A percentile compares a stretch with the other conserved stretches of the same genome.
Conservation (phyloP, 1,140 invertebrate species). For the Portunus trituberculatus region DNA sequence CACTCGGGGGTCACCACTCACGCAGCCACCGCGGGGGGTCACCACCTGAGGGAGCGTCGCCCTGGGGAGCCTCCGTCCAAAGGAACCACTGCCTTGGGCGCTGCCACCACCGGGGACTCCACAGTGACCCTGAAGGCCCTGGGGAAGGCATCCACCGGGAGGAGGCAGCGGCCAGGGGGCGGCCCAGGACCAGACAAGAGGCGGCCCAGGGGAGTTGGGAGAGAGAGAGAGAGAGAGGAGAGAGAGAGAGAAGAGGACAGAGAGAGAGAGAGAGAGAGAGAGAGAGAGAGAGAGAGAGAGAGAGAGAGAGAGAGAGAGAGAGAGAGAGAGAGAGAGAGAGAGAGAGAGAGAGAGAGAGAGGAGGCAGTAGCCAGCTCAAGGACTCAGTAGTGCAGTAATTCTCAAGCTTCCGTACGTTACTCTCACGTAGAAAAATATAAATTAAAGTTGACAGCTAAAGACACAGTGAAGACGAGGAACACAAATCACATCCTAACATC, state of each 20-base stretch:
- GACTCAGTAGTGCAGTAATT: constrained; percentile 60
- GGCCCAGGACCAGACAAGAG: not conserved
- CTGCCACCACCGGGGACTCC: not conserved
- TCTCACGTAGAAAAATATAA: constrained; percentile 76
- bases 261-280: constrained; percentile 41
- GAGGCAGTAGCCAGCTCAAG: constrained; percentile 56
- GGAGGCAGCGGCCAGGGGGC: not conserved
- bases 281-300: constrained; percentile 56
- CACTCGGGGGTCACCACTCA: not conserved
- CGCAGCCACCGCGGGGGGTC: not conserved
- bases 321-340: constrained; percentile 50
- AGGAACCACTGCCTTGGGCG: not conserved
- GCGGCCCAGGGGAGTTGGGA: not conserved
- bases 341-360: constrained; percentile 47
- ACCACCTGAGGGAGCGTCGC: not conserved
- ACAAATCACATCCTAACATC: constrained; percentile 70
- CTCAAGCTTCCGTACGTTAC: constrained; percentile 66
- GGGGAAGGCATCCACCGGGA: not conserved
- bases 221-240: not conserved
- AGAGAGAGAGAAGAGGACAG: not conserved
- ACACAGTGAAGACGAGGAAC: constrained; percentile 69
- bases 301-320: constrained; percentile 50
- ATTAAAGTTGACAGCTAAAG: constrained; percentile 71
- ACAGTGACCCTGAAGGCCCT: not conserved
- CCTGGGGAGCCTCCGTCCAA: not conserved